Conservation (phyloP, 2,888 invertebrate species). For the Lasius platythorax region DNA sequence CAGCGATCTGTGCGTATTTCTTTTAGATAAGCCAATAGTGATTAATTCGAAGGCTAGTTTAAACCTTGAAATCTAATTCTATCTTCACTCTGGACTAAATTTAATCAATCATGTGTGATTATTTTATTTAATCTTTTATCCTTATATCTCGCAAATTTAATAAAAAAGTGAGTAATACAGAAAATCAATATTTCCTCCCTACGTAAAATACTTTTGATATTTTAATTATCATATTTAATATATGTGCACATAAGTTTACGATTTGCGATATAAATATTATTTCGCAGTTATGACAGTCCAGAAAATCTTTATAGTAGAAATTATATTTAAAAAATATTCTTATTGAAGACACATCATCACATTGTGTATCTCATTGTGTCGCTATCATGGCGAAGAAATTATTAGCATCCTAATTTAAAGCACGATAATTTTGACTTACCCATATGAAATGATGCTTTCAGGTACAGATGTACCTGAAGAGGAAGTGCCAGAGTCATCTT, state of each 20-base stretch:
- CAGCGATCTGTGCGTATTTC: neutral
- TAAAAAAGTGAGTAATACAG: neutral
- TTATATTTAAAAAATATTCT: neutral
- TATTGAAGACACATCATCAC: neutral
- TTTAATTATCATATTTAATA: neutral
- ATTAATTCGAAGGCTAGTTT: neutral
- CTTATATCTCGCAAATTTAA: neutral
- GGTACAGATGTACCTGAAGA: conserved; percentile 69
- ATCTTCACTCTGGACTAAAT: neutral
- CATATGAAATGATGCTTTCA: conserved; percentile 73
- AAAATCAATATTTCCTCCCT: neutral
- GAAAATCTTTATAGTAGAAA: neutral
- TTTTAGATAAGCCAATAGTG: neutral
- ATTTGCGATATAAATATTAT: neutral
- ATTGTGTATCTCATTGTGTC: neutral
- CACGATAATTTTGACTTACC: conserved; percentile 69
- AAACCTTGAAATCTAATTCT: neutral
- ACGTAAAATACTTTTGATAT: neutral
- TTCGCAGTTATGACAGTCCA: neutral
- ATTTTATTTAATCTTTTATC: conserved; percentile 8
- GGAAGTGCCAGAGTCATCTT: conserved; percentile 76
- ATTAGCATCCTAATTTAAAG: neutral
- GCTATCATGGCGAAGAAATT: neutral
- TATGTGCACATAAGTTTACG: neutral
- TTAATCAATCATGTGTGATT: neutral